Evolutionary conservation across 2,888 invertebrate species (phyloP).

Genomic region (Suillia variegata): DNA sequence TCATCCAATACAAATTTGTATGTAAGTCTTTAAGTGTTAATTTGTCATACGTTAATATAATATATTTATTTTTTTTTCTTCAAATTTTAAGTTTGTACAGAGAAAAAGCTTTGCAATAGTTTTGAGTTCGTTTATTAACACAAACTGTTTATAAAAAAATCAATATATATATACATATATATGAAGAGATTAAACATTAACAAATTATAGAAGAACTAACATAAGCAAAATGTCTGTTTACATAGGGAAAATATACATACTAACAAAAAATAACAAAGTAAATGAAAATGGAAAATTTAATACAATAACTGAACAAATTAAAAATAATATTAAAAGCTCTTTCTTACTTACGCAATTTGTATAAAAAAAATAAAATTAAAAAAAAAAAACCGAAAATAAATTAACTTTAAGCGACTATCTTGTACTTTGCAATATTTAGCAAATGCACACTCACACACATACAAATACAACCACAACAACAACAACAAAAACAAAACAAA

Average conservation of each 20-base stretch:
- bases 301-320: neutral
- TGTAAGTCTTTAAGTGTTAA: too few species aligned
- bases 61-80: too few species aligned
- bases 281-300: neutral
- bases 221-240: constrained; percentile 2
- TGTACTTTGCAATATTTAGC: constrained; percentile 27
- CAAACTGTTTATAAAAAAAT: neutral
- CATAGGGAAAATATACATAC: constrained; percentile 6
- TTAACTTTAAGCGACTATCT: constrained; percentile 7
- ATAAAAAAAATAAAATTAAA: constrained; percentile 16
- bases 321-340: neutral
- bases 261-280: neutral
- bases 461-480: constrained; percentile 6
- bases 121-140: neutral
- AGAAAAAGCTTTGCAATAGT: neutral
- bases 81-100: neutral
- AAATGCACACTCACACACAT: constrained; percentile 1
- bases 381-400: constrained; percentile 13
- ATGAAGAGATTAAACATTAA: neutral
- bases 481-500: neutral
- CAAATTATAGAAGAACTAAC: neutral
- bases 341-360: neutral
- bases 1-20: too few species aligned
- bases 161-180: neutral
- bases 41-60: too few species aligned